phyloP scores from a whole-genome alignment of 2,113 vertebrate genomes.

The Ageneiosus marmoratus region DNA sequence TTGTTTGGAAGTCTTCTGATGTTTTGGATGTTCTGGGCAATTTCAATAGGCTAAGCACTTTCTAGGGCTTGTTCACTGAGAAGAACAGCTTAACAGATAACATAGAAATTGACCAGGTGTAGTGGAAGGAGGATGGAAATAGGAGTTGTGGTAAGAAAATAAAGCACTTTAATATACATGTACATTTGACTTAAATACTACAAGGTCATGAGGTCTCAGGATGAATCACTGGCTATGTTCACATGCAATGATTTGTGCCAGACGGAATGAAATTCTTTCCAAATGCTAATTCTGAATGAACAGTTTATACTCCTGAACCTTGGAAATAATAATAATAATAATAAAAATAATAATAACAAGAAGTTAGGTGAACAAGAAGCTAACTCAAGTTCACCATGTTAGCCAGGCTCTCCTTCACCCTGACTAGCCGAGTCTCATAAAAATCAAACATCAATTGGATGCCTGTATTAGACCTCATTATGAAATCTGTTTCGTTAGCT shows the following conservation, averaged over 20 bases:
- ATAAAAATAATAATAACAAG: background rate
- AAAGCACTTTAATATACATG: slow-evolving; percentile 73
- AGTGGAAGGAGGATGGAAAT: background rate
- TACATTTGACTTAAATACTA: slow-evolving; percentile 60
- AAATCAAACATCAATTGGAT: background rate
- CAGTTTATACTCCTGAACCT: background rate
- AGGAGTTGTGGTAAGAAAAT: slow-evolving; percentile 67
- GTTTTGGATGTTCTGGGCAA: background rate
- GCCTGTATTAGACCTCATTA: background rate
- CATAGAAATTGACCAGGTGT: background rate
- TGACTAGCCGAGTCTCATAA: background rate
- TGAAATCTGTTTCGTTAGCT: background rate
- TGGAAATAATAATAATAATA: background rate
- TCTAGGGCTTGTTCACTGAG: background rate
- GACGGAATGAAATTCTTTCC: background rate
- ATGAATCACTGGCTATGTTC: slow-evolving; percentile 7
- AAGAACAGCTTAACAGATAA: background rate
- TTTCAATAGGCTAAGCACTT: background rate
- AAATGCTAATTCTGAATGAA: background rate
- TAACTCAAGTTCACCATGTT: background rate
- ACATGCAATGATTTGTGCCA: background rate
- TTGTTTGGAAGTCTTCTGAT: background rate
- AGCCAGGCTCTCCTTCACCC: background rate
- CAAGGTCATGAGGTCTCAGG: slow-evolving; percentile 21
- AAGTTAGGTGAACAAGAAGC: background rate